Base-by-base conservation (phyloP, 2,797 vertebrate species). In the Numenius phaeopus region DNA sequence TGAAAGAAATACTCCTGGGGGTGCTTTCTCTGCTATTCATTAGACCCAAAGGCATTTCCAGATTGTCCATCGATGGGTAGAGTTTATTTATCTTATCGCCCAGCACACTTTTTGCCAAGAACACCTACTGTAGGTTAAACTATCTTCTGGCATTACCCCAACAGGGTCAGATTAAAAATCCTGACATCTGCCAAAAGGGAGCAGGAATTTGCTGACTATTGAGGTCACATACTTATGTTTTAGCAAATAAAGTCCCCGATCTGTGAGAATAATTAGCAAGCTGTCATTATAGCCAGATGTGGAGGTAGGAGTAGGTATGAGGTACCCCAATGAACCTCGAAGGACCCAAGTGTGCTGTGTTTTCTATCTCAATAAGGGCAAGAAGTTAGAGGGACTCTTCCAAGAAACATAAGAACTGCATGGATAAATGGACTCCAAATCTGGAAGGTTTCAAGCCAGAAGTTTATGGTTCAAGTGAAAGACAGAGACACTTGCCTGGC, bases 151-250 rank as follows among this genome's bases (percentile, higher is more conserved):
- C 65, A 59, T 69, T 52, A 81, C 32, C 72, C 69, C 90, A 91
- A 17, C n/a, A 80, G 72, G 54, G 30, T 70, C 82, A 88, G 70
- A 87, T 82, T 71, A 65, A 83, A 90, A 88, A 40, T 39, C 50
- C 65, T 46, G 29, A 79, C 52, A 84, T 91, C 67, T 88, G 89
- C 93, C 92, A 95, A 81, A 71, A 92, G 44, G 70, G 22, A 85
- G 67, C 65, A 89, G 79, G 93, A 95, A 96, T 96, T 92, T 97
- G 89, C 94, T 94, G 93, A 91, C 66, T 83, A 82, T 20, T 89
- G 92, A 65, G 64, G 30, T 89, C 71, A 84, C 76, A 88, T 85
- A 57, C 67, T 94, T 88, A 24, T 6, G 46, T 89, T 94, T 80
- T 70, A 94, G 88, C 40, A 95, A 95, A 90, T 40, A 32, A 86